A percentile compares a stretch with the other conserved stretches of the same genome.
phyloP scores from a whole-genome alignment of 64 coral and sea anemone genomes.

The Montipora sp. region DNA sequence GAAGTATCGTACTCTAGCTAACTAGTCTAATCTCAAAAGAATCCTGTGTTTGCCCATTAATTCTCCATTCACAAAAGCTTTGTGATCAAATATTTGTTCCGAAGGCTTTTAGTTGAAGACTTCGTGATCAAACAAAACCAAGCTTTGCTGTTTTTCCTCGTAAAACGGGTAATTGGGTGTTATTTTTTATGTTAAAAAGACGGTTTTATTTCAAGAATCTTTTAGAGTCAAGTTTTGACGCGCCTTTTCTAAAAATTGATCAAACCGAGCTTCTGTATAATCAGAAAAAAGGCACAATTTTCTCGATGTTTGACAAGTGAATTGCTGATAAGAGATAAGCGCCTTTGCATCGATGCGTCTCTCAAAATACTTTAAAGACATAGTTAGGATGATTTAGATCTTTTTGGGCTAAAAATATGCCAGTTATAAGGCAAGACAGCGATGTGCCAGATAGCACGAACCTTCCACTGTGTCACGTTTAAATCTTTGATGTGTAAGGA shows the following conservation, averaged over 20 bases:
- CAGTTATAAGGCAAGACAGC: background rate
- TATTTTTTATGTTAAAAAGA: background rate
- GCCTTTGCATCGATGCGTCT: background rate
- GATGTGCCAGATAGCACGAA: too few relatives aligned
- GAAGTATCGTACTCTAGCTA: too few relatives aligned
- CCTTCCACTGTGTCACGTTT: too few relatives aligned
- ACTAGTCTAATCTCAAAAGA: background rate
- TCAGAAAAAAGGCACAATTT: background rate
- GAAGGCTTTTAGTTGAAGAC: background rate
- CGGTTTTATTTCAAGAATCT: too few relatives aligned
- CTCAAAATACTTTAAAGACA: too few relatives aligned
- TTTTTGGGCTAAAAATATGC: too few relatives aligned
- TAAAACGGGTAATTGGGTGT: background rate
- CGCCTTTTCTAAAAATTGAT: too few relatives aligned
- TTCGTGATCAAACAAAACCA: background rate
- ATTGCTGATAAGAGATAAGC: constrained; percentile 11
- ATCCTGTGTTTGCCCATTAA: background rate
- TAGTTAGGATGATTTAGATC: too few relatives aligned
- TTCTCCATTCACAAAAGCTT: background rate
- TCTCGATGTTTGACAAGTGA: background rate
- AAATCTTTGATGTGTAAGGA: too few relatives aligned
- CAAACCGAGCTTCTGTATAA: too few relatives aligned
- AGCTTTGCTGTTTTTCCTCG: background rate
- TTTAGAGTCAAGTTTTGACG: too few relatives aligned
- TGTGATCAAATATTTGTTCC: constrained; percentile 18